phyloP scores from a whole-genome alignment of 2,888 invertebrate genomes.

The Xestia ashworthii region DNA sequence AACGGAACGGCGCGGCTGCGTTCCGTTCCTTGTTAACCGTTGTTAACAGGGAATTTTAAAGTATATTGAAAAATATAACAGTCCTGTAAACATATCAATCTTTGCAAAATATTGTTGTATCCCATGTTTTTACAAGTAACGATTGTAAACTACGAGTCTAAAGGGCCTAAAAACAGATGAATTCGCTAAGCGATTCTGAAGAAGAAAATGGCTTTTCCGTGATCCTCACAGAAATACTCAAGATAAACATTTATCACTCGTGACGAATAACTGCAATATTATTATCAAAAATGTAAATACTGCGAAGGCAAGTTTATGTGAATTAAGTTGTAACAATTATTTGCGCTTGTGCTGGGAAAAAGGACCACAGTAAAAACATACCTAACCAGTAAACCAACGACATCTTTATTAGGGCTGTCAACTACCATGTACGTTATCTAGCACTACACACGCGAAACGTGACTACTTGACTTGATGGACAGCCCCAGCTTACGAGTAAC shows the following conservation, averaged over 20 bases:
- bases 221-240: neutral
- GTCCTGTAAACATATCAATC: neutral
- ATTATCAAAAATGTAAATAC: conserved; percentile 57
- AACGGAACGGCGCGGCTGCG: too few relatives aligned
- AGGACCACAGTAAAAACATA: neutral
- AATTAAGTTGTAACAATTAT: conserved; percentile 47
- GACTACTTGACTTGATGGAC: neutral
- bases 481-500: neutral
- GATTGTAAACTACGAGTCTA: neutral
- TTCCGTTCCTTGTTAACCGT: too few relatives aligned
- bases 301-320: conserved; percentile 17
- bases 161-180: neutral
- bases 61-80: neutral
- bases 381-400: conserved; percentile 3
- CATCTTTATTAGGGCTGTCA: neutral
- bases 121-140: neutral
- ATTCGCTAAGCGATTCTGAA: neutral
- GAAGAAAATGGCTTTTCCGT: conserved; percentile 7
- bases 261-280: conserved; percentile 27
- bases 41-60: neutral
- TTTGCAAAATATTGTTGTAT: neutral
- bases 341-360: conserved; percentile 28
- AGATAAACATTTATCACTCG: neutral
- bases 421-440: neutral
- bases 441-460: too few relatives aligned